Conservation (phyloP, 2,888 invertebrate genomes). For the Tipula confusa region DNA sequence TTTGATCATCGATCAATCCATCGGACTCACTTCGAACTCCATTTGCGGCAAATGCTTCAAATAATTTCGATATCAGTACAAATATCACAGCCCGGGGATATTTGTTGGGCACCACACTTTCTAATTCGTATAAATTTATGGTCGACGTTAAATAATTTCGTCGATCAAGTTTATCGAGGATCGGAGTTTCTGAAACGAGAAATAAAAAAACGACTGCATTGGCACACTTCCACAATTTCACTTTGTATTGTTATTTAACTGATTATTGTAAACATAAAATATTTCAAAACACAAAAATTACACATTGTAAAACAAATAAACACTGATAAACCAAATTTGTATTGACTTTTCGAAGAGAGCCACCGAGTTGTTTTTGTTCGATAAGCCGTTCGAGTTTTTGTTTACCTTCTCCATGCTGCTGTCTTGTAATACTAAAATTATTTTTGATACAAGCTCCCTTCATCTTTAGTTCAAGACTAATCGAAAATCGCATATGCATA, state of each 20-base stretch:
- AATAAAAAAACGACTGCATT: not conserved
- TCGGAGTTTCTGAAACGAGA: not conserved
- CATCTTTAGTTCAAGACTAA: not conserved
- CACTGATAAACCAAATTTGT: not conserved
- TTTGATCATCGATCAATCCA: not conserved
- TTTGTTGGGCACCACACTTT: not conserved
- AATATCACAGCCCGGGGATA: slow-evolving; percentile 48
- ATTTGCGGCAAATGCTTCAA: slow-evolving; percentile 50
- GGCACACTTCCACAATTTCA: not conserved
- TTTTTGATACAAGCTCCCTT: not conserved
- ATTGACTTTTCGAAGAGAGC: not conserved
- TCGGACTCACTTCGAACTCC: slow-evolving; percentile 48
- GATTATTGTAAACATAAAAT: not conserved
- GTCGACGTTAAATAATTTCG: not conserved
- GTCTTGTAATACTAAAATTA: not conserved
- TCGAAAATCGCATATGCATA: not conserved
- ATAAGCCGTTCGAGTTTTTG: not conserved
- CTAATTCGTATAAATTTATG: not conserved
- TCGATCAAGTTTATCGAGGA: not conserved
- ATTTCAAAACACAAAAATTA: not conserved
- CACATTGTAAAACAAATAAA: not conserved
- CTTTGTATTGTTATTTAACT: no score
- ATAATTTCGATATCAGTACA: slow-evolving; percentile 46
- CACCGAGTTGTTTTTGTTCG: no score
- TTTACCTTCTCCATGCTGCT: not conserved